A percentile compares a stretch with the other conserved stretches of the same genome.
These are phyloP conservation scores for Erynnis tages DNA, from an alignment of 2,888 invertebrate genomes.

Conservation along the genomic window DNA sequence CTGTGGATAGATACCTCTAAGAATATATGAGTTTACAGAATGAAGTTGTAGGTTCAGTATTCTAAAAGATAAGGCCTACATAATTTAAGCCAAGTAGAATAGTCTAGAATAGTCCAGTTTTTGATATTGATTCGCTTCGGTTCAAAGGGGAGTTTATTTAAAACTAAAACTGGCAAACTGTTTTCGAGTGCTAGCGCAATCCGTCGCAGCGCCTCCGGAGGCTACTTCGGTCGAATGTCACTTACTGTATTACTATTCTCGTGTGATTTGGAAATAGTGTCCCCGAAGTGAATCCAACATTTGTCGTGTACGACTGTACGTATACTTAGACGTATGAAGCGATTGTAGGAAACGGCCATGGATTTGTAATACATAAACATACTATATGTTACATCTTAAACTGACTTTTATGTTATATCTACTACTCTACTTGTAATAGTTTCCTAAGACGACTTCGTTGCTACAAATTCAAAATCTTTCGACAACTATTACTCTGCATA, in stretches of 20 bases:
- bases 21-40: no score
- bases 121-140: neutral
- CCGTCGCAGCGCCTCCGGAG: slow-evolving; percentile 1
- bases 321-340: neutral
- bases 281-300: neutral
- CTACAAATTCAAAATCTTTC: no score
- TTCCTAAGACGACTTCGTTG: no score
- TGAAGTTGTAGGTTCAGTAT: no score
- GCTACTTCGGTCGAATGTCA: neutral
- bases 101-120: neutral
- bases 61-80: neutral
- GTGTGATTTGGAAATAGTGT: slow-evolving; percentile 1
- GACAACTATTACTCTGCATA: no score
- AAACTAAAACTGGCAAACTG: neutral
- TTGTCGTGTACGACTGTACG: neutral
- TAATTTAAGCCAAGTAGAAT: neutral
- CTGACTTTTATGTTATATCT: no score
- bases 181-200: neutral
- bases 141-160: slow-evolving; percentile 13
- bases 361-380: no score
- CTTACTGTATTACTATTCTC: slow-evolving; percentile 1
- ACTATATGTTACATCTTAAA: no score
- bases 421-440: no score
- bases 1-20: no score
- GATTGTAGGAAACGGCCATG: no score